phyloP scores from a whole-genome alignment of 2,888 invertebrate species.

The Serrognathus titanus region DNA sequence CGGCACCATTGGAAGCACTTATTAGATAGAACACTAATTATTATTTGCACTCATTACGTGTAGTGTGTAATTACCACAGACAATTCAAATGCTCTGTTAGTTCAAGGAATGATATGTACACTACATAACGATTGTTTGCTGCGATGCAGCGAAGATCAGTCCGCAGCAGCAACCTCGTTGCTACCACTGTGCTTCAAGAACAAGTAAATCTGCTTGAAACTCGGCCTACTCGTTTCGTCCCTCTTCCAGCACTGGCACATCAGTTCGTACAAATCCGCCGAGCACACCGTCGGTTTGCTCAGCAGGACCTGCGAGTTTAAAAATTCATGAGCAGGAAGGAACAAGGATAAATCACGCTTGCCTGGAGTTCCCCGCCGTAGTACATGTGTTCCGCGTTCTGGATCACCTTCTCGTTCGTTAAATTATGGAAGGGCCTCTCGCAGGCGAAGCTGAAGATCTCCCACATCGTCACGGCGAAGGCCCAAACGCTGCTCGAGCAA shows the following conservation, averaged over 20 bases:
- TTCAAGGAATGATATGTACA: constrained; percentile 25
- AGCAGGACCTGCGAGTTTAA: constrained; percentile 49
- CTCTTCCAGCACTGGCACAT: constrained; percentile 69
- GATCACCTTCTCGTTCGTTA: constrained; percentile 60
- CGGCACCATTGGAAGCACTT: constrained; percentile 23
- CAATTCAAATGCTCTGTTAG: constrained; percentile 7
- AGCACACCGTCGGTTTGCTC: constrained; percentile 73
- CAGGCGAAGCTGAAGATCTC: constrained; percentile 60
- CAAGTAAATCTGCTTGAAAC: constrained; percentile 65
- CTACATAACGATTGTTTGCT: constrained; percentile 22
- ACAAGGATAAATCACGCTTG: constrained; percentile 30
- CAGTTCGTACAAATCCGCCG: constrained; percentile 70
- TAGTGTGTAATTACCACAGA: constrained; percentile 14
- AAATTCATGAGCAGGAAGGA: neutral
- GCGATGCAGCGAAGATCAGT: constrained; percentile 32
- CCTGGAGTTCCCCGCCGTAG: constrained; percentile 60
- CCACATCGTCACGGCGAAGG: constrained; percentile 64
- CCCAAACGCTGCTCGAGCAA: constrained; percentile 62
- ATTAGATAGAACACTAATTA: constrained; percentile 16
- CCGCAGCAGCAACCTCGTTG: constrained; percentile 52
- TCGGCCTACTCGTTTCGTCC: constrained; percentile 58
- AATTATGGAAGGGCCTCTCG: constrained; percentile 59
- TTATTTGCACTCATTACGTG: constrained; percentile 13
- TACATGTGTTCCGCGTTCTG: constrained; percentile 65
- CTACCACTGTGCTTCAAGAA: constrained; percentile 63